Conservation (phyloP, 2,113 vertebrate genomes). For the Vulpes lagopus region DNA sequence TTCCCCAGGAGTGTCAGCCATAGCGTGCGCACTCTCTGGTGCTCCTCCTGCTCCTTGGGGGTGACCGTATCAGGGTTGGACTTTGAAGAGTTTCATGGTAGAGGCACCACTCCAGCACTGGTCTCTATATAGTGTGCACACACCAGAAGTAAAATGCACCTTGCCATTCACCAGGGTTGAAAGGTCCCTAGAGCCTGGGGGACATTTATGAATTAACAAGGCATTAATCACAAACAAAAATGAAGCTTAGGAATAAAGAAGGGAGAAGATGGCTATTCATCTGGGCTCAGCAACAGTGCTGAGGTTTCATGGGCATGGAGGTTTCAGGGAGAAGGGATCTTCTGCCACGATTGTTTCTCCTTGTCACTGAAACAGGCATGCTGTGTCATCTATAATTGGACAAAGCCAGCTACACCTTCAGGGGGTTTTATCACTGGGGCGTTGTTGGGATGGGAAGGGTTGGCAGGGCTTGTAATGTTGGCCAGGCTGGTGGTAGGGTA, state of each 20-base stretch:
- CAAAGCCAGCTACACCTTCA: neutral
- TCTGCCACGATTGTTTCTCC: neutral
- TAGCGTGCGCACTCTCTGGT: too few relatives aligned
- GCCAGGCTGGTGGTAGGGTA: neutral
- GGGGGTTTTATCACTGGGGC: neutral
- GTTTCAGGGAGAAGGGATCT: neutral
- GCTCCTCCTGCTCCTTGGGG: neutral
- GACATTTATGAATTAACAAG: neutral
- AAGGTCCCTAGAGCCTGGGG: neutral
- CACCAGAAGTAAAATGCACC: neutral
- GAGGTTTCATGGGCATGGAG: neutral
- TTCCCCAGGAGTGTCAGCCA: neutral
- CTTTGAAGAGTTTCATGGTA: neutral
- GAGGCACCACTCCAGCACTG: neutral
- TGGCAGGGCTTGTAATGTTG: neutral
- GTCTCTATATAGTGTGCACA: neutral
- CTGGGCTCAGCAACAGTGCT: neutral
- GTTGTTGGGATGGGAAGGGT: too few relatives aligned
- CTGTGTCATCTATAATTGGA: neutral
- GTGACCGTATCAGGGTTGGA: neutral
- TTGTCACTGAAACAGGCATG: neutral
- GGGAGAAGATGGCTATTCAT: neutral
- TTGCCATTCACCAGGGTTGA: neutral
- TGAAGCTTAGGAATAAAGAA: neutral
- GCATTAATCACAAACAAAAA: neutral